phyloP scores from a whole-genome alignment of 2,113 vertebrate genomes.

The Thunnus thynnus region DNA sequence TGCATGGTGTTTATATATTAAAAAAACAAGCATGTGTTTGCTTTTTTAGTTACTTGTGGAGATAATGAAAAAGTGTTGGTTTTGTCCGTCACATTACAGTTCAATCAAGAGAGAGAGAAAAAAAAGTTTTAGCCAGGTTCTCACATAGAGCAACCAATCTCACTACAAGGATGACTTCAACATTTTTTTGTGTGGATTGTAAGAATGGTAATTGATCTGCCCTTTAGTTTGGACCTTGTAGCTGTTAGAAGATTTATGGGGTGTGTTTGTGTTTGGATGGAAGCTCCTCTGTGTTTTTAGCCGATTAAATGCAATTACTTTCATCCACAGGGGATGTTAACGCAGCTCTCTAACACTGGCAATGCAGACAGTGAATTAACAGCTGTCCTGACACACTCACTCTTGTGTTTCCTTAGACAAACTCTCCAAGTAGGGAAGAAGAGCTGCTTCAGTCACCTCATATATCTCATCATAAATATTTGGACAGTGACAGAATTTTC shows the following conservation, averaged over 20 bases:
- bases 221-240: constrained; percentile 56
- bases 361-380: constrained; percentile 48
- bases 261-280: constrained; percentile 67
- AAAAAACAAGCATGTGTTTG: neutral
- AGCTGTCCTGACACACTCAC: constrained; percentile 11
- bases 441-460: neutral
- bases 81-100: neutral
- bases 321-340: constrained; percentile 67
- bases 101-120: neutral
- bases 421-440: neutral
- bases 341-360: constrained; percentile 39
- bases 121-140: constrained; percentile 4
- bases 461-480: too few relatives aligned
- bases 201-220: constrained; percentile 72
- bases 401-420: constrained; percentile 24
- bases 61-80: constrained; percentile 15
- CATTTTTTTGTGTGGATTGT: constrained; percentile 21
- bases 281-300: constrained; percentile 67
- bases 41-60: neutral
- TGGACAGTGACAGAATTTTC: too few relatives aligned
- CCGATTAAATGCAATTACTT: constrained; percentile 75
- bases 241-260: constrained; percentile 62
- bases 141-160: neutral
- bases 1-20: neutral
- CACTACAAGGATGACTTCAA: constrained; percentile 34